Conservation (phyloP, 1,140 invertebrate genomes). For the Calephelis virginiensis region DNA sequence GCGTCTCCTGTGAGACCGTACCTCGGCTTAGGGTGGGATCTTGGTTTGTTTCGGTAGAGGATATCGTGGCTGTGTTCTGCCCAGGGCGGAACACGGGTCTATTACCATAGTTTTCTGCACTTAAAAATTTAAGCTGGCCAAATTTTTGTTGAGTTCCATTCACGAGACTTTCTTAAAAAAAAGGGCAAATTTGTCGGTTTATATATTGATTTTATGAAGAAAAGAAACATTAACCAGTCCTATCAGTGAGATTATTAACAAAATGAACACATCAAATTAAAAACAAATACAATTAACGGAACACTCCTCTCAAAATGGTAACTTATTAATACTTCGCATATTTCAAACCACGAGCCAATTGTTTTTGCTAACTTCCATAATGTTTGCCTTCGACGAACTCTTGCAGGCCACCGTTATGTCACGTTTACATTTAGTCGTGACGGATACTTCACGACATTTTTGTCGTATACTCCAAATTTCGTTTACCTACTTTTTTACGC, state of each 20-base stretch:
- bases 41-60: no score
- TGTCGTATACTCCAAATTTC: not conserved
- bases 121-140: no score
- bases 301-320: conserved; percentile 4
- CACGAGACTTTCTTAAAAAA: no score
- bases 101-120: no score
- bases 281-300: conserved; percentile 4
- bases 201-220: no score
- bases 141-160: no score
- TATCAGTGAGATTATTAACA: not conserved
- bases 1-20: no score
- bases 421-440: not conserved
- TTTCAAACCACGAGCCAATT: conserved; percentile 1
- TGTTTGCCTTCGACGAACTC: conserved; percentile 4
- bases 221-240: no score
- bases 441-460: conserved; percentile 5
- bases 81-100: no score
- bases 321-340: conserved; percentile 1
- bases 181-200: no score
- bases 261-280: conserved; percentile 10
- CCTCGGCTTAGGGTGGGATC: no score
- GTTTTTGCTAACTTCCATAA: conserved; percentile 5
- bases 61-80: no score
- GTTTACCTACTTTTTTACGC: not conserved
- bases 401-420: not conserved